Percentiles rank a stretch among this genome's conserved stretches.
phyloP scores from a whole-genome alignment of 1,140 invertebrate species.

The Parapsyche elsis region DNA sequence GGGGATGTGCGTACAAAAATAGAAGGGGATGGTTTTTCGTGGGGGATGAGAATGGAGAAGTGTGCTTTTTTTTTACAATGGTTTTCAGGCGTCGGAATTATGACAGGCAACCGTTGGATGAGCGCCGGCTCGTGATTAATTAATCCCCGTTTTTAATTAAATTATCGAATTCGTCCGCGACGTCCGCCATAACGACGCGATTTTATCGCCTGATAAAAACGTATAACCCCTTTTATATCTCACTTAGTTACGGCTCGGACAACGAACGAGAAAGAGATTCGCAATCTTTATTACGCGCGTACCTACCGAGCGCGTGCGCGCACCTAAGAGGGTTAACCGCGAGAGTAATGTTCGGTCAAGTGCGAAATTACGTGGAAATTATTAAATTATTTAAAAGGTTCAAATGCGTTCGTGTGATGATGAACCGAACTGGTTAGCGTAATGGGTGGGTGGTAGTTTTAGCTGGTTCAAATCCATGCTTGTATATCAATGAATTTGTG shows the following conservation, averaged over 20 bases:
- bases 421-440: too few species aligned
- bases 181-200: neutral
- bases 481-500: too few species aligned
- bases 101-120: neutral
- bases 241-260: neutral
- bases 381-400: too few species aligned
- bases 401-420: too few species aligned
- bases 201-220: slow-evolving; percentile 18
- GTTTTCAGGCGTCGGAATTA: neutral
- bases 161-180: slow-evolving; percentile 23
- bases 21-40: neutral
- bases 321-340: too few species aligned
- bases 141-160: slow-evolving; percentile 41
- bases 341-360: too few species aligned
- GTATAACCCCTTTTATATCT: slow-evolving; percentile 26
- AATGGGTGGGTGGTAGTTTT: too few species aligned
- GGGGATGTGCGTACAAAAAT: neutral
- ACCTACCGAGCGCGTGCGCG: neutral
- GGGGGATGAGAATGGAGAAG: too few species aligned
- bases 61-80: neutral
- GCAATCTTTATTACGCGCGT: neutral
- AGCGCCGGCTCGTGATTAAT: slow-evolving; percentile 34
- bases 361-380: too few species aligned
- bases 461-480: too few species aligned
- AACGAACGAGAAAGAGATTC: neutral